Evolutionary conservation across 2,113 vertebrate species (phyloP), one percentile per base, ranked within the genome.

Genomic region (Nymphicus hollandicus): DNA sequence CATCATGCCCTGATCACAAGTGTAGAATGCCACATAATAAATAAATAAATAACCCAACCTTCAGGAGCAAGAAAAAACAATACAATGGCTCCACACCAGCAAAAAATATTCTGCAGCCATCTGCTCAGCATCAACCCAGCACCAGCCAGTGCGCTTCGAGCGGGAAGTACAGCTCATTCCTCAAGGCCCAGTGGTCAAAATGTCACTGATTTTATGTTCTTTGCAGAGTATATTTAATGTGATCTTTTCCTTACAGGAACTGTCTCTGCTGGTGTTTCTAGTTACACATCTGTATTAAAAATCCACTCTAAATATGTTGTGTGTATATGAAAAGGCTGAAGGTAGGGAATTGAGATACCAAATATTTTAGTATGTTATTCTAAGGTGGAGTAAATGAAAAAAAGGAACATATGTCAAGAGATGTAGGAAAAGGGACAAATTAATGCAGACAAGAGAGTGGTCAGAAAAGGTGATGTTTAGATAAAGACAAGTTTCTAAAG

Each of bases 121-220:
- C 91, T 96, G 94, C 87, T 96, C 95, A 94, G 89, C 86, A 83
- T 93, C 81, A 92, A 76, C 82, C 65, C 87, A 76, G 76, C 86
- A 91, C 81, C 66, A 74, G 61, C 43, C 88, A 65, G 27, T 6
- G 3, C 0, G 0, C 81, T 84, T 50, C 68, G 61, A 93, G 73
- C 0, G 0, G 69, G 33, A 85, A 86, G 77, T 28, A 89, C 81
- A 81, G 88, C 66, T 95, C 93, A 55, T 77, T 94, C 96, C 91
- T 93, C 78, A 73, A 71, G 90, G 92, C 91, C 69, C 39, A 53
- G 22, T 95, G 92, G 91, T 94, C 93, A 93, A 93, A 96, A 95
- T 93, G 91, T 92, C 90, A 82, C 88, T 78, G 87, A 77, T 94
- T 96, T 91, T 82, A 55, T 78, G 79, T 85, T 93, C 80, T 93